Conservation (phyloP, 2,113 vertebrate species). For the Hippocampus barbouri region DNA sequence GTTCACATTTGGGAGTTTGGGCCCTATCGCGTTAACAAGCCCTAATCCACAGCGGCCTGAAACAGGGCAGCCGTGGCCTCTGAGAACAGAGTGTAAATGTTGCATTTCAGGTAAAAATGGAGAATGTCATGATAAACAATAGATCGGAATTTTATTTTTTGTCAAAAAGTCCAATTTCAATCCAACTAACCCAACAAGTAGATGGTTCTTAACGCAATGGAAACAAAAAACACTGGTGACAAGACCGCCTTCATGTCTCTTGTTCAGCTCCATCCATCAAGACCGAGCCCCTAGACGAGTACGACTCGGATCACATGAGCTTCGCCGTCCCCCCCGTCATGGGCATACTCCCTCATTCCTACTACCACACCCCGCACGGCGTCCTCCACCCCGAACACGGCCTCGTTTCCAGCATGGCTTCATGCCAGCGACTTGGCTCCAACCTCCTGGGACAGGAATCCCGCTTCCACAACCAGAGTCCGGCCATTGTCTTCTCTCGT, state of each 20-base stretch:
- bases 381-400: constrained; percentile 79
- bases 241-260: neutral
- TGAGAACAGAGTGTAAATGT: no score
- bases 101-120: no score
- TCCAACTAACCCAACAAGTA: no score
- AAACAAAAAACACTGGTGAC: neutral
- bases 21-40: neutral
- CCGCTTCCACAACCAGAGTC: constrained; percentile 85
- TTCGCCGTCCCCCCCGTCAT: constrained; percentile 80
- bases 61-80: no score
- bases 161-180: no score
- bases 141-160: no score
- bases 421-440: constrained; percentile 86
- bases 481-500: constrained; percentile 83
- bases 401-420: constrained; percentile 80
- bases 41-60: no score
- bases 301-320: constrained; percentile 82
- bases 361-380: constrained; percentile 81
- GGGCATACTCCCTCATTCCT: constrained; percentile 81
- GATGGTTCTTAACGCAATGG: neutral
- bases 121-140: no score
- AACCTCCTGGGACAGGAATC: constrained; percentile 74
- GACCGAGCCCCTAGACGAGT: constrained; percentile 92
- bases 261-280: constrained; percentile 91
- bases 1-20: no score